Percentiles rank a stretch among this genome's conserved stretches.
Conservation (phyloP, 2,888 invertebrate species). For the Syrphus vitripennis region DNA sequence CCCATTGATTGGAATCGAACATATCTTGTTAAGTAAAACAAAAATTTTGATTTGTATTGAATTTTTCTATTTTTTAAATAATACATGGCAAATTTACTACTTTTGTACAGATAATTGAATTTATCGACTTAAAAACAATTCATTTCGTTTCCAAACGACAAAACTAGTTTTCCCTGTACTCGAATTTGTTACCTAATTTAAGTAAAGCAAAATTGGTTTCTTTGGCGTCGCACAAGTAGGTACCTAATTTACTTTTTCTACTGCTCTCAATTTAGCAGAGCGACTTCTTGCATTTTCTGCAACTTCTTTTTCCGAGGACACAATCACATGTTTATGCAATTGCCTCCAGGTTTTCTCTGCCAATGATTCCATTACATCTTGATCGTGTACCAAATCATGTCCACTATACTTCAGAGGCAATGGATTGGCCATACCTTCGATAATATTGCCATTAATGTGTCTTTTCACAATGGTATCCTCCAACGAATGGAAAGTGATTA, state of each 20-base stretch:
- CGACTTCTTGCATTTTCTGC: conserved; percentile 91
- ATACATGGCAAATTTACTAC: background rate
- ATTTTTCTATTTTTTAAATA: too few species aligned
- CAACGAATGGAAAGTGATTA: conserved; percentile 94
- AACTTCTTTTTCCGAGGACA: conserved; percentile 89
- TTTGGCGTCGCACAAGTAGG: background rate
- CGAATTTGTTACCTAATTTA: background rate
- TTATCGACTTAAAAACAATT: background rate
- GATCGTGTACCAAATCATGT: conserved; percentile 84
- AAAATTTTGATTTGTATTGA: too few species aligned
- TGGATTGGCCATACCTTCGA: conserved; percentile 87
- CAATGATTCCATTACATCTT: conserved; percentile 84
- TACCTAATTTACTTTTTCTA: conserved; percentile 84
- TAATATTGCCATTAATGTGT: conserved; percentile 90
- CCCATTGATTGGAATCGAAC: too few species aligned
- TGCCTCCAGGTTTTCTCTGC: conserved; percentile 88
- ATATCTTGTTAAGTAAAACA: background rate
- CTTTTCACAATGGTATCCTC: conserved; percentile 97
- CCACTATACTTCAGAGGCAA: conserved; percentile 88
- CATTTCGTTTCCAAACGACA: background rate
- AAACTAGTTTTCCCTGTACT: background rate
- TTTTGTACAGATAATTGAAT: too few species aligned
- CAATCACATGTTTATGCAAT: conserved; percentile 90
- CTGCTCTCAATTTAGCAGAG: conserved; percentile 94
- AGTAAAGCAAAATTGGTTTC: background rate